Percentiles rank a stretch among this genome's conserved stretches.
phyloP scores from a whole-genome alignment of 2,888 invertebrate species.

The Hemicrepidius hirtus region DNA sequence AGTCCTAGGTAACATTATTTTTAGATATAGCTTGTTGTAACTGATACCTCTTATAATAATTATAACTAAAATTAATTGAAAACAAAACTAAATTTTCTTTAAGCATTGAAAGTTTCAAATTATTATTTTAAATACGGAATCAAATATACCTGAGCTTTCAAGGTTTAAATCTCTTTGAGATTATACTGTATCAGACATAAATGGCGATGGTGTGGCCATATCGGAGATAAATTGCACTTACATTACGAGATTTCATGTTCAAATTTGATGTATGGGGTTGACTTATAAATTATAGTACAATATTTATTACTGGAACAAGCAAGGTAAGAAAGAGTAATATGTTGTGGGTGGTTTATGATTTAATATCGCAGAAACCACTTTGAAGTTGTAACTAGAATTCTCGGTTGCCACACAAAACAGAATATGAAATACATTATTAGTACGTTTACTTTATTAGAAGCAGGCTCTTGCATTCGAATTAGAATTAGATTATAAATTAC shows the following conservation, averaged over 20 bases:
- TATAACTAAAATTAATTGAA: no score
- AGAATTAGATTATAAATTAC: conserved; percentile 16
- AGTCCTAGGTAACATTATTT: no score
- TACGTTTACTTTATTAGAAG: conserved; percentile 11
- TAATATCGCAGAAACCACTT: conserved; percentile 14
- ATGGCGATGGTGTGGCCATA: conserved; percentile 31
- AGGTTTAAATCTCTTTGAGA: conserved; percentile 20
- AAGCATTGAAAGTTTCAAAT: no score
- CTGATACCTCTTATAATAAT: no score
- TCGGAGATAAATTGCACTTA: conserved; percentile 48
- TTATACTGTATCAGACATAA: conserved; percentile 36
- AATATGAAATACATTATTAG: conserved; percentile 12
- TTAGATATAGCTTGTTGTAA: no score
- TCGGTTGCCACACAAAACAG: neutral
- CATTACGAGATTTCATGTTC: conserved; percentile 36
- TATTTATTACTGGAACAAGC: conserved; percentile 28
- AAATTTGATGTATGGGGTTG: conserved; percentile 38
- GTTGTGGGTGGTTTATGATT: conserved; percentile 7
- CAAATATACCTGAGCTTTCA: no score
- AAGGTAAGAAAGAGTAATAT: conserved; percentile 23
- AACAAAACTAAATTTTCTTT: no score
- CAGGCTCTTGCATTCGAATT: conserved; percentile 17
- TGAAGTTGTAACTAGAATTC: conserved; percentile 4
- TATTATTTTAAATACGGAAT: no score
- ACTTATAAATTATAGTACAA: conserved; percentile 39